Percentiles rank a stretch among this genome's conserved stretches.
phyloP scores from a whole-genome alignment of 2,888 invertebrate genomes.

The Limnephilus rhombicus region DNA sequence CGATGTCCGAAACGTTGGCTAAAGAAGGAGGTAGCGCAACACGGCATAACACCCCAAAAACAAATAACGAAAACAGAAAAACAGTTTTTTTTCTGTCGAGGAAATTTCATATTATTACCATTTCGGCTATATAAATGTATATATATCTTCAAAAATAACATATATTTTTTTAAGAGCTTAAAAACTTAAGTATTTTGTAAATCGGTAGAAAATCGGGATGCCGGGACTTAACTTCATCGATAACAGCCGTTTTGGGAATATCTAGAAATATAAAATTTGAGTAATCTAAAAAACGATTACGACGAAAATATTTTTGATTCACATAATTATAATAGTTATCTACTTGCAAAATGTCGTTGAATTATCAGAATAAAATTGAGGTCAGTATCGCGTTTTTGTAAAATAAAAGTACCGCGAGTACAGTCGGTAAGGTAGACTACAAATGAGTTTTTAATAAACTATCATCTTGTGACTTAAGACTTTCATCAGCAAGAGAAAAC shows the following conservation, averaged over 20 bases:
- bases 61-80: too few relatives aligned
- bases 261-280: not conserved
- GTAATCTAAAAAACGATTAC: not conserved
- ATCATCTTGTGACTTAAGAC: not conserved
- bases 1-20: too few relatives aligned
- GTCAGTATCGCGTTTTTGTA: slow-evolving; percentile 41
- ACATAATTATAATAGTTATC: not conserved
- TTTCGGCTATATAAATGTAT: too few relatives aligned
- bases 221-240: too few relatives aligned
- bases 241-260: not conserved
- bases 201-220: too few relatives aligned
- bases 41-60: too few relatives aligned
- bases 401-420: not conserved
- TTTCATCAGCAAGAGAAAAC: not conserved
- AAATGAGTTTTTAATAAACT: slow-evolving; percentile 63
- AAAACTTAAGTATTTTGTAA: too few relatives aligned
- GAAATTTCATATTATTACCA: too few relatives aligned
- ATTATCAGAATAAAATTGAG: slow-evolving; percentile 45
- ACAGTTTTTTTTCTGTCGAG: too few relatives aligned
- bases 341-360: not conserved
- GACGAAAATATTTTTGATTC: not conserved
- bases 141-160: too few relatives aligned
- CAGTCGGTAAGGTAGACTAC: slow-evolving; percentile 18
- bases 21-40: too few relatives aligned
- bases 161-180: too few relatives aligned